Percentiles rank a stretch among this genome's conserved stretches.
These are phyloP conservation scores for Zelleria hepariella DNA, from an alignment of 2,888 invertebrate genomes.

Conservation along the genomic window DNA sequence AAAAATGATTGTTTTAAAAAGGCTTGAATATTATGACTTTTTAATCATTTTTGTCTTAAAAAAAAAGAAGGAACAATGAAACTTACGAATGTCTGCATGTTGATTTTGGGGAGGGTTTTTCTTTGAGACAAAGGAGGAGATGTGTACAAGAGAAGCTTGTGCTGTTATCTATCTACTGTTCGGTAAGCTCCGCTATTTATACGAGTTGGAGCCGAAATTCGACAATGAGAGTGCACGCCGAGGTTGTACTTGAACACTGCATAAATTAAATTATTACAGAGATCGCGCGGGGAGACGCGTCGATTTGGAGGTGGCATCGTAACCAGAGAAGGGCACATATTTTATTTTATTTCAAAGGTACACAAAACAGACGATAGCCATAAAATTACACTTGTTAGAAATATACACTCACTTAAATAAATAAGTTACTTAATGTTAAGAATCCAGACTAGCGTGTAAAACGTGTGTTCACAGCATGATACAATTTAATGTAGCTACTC, in stretches of 20 bases:
- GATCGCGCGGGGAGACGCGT: conserved; percentile 14
- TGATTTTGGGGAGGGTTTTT: conserved; percentile 24
- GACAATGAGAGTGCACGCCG: conserved; percentile 40
- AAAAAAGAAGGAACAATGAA: conserved; percentile 2
- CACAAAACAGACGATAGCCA: too few relatives aligned
- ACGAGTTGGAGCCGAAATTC: conserved; percentile 34
- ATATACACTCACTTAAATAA: too few relatives aligned
- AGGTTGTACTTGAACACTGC: conserved; percentile 41
- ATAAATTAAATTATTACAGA: conserved; percentile 18
- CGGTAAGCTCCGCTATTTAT: conserved; percentile 38
- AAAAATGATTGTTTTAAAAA: too few relatives aligned
- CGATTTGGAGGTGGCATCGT: conserved; percentile 32
- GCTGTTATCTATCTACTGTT: conserved; percentile 45
- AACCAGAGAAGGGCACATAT: too few relatives aligned
- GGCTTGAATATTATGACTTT: too few relatives aligned
- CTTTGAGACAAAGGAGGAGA: conserved; percentile 16
- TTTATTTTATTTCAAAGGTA: background rate
- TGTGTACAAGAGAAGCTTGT: conserved; percentile 27
- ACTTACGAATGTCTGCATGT: conserved; percentile 62
- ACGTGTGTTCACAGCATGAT: too few relatives aligned
- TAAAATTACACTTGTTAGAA: too few relatives aligned
- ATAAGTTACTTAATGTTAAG: too few relatives aligned
- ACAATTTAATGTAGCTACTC: too few relatives aligned
- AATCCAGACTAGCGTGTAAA: too few relatives aligned
- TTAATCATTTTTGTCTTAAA: too few relatives aligned